Evolutionary conservation across 2,888 invertebrate species (phyloP), one percentile per base, ranked within the genome.

Genomic region (Leptogaster cylindrica): DNA sequence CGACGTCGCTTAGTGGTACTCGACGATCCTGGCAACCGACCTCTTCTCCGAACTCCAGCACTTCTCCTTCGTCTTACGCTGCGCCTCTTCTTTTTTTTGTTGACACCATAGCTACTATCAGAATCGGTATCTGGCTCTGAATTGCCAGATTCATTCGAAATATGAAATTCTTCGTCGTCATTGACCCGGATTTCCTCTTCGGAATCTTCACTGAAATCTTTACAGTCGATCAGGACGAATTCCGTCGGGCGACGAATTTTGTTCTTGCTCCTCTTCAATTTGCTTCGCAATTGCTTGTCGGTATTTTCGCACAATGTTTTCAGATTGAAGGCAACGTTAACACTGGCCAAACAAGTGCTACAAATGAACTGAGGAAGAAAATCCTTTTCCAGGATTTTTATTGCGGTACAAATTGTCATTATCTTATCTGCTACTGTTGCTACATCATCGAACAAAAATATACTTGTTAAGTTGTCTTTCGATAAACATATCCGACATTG

Each of bases 311-410:
- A 78, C 39, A 79, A 76, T 14, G 71, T 73, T 31, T 81, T 78
- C 23, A 82, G 73, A 63, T 80, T 76, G 68, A 78, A 76, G 41
- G 82, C 82, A 65, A 78, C 76, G 10, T 75, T 77, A 10, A 82
- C 75, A 68, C 79, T 80, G 41, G 75, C 75, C 67, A 77, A 72
- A 71, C 82, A 82, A 10, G 73, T 68, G 18, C 73, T 73, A 71
- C 82, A 82, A 18, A 82, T 79, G 51, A 75, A 79, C 67, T 81
- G 79, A 1, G 82, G 82, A 70, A 82, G 76, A 61, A 77, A 81
- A 72, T 82, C 82, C 70, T 79, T 79, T 25, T 73, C 74, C 8
- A 75, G 74, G 52, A 82, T 80, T 66, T 76, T 76, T 1, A 82
- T 78, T 3, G 73, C 74, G n/a, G 81, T 77, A 66, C 82, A 82